These are phyloP conservation scores for Neelides sp. DNA, from an alignment of 1,140 invertebrate species.

Conservation along the genomic window DNA sequence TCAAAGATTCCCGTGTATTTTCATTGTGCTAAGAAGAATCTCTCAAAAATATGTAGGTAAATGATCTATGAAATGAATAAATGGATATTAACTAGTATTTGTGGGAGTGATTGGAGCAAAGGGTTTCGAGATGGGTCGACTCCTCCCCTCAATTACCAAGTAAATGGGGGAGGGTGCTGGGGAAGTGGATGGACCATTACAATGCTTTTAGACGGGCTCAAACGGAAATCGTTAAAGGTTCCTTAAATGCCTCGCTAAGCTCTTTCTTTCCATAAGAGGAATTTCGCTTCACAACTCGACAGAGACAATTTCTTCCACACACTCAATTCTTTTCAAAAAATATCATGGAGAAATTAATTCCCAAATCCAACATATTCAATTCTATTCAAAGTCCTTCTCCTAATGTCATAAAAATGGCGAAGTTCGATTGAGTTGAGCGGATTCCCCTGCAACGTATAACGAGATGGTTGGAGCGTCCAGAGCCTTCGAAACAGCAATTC, in stretches of 20 bases:
- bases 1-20: too few species aligned
- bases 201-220: conserved; percentile 15
- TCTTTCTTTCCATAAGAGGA: background rate
- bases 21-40: too few species aligned
- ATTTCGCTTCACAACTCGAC: background rate
- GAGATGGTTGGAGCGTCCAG: too few species aligned
- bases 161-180: too few species aligned
- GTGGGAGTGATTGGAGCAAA: too few species aligned
- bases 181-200: conserved; percentile 11
- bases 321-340: conserved; percentile 2
- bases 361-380: background rate
- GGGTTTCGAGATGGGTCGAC: too few species aligned
- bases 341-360: background rate
- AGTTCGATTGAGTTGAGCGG: background rate
- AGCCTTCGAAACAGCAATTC: too few species aligned
- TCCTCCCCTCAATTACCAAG: too few species aligned
- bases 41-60: too few species aligned
- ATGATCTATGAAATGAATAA: too few species aligned
- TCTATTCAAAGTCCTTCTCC: background rate
- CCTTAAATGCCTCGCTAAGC: conserved; percentile 13
- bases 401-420: background rate
- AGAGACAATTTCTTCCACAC: background rate
- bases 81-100: too few species aligned
- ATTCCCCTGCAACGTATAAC: too few species aligned
- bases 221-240: conserved; percentile 24